Conservation (phyloP, 1,140 invertebrate genomes). For the Globodera rostochiensis region DNA sequence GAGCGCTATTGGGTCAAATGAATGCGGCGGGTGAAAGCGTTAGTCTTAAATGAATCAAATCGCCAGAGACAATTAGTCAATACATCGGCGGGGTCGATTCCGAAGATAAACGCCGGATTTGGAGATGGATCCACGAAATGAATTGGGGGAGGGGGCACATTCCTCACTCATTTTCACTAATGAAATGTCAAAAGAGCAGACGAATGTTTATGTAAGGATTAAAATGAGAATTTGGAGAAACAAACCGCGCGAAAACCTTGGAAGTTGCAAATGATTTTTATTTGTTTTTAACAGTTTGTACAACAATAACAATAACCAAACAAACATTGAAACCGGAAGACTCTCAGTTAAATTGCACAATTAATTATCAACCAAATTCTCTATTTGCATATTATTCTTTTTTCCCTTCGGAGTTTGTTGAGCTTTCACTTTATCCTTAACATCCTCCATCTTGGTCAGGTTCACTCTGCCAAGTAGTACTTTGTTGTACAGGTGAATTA, state of each 20-base stretch:
- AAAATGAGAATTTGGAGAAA: no score
- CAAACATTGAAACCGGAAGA: no score
- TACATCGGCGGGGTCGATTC: neutral
- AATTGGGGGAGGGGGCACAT: neutral
- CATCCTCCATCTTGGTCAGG: neutral
- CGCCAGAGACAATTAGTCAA: neutral
- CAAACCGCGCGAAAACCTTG: no score
- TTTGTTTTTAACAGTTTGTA: no score
- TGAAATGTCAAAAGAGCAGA: neutral
- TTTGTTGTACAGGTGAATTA: conserved; percentile 40
- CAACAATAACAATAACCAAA: no score
- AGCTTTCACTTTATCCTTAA: neutral
- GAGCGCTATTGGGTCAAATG: no score
- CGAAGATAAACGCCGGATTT: neutral
- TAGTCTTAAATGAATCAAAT: neutral
- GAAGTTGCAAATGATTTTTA: no score
- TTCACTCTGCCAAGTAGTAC: neutral
- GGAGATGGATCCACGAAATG: neutral
- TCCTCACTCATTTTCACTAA: neutral
- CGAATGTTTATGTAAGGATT: neutral
- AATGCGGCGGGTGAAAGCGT: neutral
- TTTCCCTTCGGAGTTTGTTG: no score
- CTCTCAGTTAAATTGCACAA: no score
- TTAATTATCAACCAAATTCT: no score
- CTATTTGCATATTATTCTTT: no score